Conservation (phyloP, 2,797 vertebrate species). For the Macrochelys suwanniensis region DNA sequence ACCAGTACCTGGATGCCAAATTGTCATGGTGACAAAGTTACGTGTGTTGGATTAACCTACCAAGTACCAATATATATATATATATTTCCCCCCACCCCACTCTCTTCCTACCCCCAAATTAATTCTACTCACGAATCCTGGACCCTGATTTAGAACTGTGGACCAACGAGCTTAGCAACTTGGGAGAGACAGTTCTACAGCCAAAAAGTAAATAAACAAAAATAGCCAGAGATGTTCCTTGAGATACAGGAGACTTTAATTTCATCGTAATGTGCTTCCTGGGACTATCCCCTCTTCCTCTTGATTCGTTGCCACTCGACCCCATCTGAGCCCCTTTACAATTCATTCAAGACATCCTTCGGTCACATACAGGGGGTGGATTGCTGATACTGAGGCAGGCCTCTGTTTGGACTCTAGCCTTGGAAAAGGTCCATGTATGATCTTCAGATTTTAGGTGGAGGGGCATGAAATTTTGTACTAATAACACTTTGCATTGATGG, state of each 20-base stretch:
- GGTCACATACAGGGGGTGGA: not conserved
- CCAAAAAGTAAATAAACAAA: not conserved
- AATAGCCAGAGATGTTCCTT: slow-evolving; percentile 3
- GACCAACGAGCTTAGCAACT: slow-evolving; percentile 51
- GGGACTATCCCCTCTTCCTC: slow-evolving; percentile 40
- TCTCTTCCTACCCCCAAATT: slow-evolving; percentile 11
- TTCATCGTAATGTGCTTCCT: slow-evolving; percentile 31
- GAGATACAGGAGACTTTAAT: slow-evolving; percentile 69
- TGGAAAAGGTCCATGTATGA: not conserved
- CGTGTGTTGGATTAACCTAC: slow-evolving; percentile 49
- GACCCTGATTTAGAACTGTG: slow-evolving; percentile 49
- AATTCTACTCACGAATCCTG: slow-evolving; percentile 53
- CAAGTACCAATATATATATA: slow-evolving; percentile 35
- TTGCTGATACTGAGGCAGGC: not conserved
- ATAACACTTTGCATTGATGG: not conserved
- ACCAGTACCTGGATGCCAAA: slow-evolving; percentile 62
- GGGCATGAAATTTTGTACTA: not conserved
- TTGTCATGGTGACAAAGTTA: slow-evolving; percentile 42
- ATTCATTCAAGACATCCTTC: not conserved
- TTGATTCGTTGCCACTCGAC: slow-evolving; percentile 5
- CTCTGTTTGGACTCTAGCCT: not conserved
- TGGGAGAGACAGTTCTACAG: slow-evolving; percentile 44
- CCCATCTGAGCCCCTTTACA: not conserved
- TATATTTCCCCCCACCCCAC: not conserved
- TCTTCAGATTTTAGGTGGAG: not conserved